A percentile compares a stretch with the other conserved stretches of the same genome.
Conservation (phyloP, 2,113 vertebrate genomes). For the Synchiropus splendidus region DNA sequence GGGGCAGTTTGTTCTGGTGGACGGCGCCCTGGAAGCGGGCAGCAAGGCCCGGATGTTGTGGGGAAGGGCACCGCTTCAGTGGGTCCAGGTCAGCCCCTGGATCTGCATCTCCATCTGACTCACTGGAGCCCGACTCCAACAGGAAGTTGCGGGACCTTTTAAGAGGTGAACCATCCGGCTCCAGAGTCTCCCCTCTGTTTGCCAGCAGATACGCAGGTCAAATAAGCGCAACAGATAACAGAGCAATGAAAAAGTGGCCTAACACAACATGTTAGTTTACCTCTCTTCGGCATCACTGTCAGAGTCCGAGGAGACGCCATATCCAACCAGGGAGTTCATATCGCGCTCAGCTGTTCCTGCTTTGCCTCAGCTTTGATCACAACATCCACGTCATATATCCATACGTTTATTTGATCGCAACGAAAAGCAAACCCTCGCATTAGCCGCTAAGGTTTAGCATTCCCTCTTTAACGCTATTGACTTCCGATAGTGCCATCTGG, state of each 20-base stretch:
- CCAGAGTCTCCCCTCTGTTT: constrained; percentile 13
- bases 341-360: not conserved
- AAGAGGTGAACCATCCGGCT: not conserved
- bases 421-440: no score
- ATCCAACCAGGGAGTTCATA: constrained; percentile 64
- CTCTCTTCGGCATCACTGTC: constrained; percentile 50
- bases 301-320: constrained; percentile 65
- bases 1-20: constrained; percentile 47
- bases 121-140: constrained; percentile 59
- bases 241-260: not conserved
- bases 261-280: not conserved
- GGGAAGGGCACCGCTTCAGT: not conserved
- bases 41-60: not conserved
- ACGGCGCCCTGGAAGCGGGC: not conserved
- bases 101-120: constrained; percentile 39
- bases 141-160: constrained; percentile 56
- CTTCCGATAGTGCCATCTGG: no score
- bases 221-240: not conserved
- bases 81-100: constrained; percentile 6
- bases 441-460: no score
- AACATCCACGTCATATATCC: no score
- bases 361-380: not conserved
- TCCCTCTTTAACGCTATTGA: no score
- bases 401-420: no score
- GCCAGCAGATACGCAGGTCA: not conserved